Percentiles rank a stretch among this genome's conserved stretches.
Conservation (phyloP, 2,797 vertebrate genomes). For the Toxotes lorentzi region DNA sequence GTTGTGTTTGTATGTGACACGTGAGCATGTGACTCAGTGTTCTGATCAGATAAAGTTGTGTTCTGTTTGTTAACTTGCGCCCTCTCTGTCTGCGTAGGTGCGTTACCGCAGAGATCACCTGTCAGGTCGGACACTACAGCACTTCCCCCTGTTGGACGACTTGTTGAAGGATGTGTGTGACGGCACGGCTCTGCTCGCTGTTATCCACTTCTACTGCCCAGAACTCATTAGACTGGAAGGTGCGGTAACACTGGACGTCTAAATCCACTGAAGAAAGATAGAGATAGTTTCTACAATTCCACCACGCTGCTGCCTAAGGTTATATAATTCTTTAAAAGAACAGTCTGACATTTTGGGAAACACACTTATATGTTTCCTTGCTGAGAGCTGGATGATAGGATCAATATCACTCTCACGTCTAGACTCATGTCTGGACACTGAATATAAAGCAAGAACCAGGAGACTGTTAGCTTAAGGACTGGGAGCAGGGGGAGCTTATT, state of each 20-base stretch:
- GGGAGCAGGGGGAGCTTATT: no score
- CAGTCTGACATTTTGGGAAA: not conserved
- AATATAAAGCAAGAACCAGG: not conserved
- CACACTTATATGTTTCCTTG: not conserved
- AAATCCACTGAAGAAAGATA: not conserved
- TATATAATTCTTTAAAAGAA: not conserved
- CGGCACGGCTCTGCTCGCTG: conserved; percentile 90
- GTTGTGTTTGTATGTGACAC: conserved; percentile 34
- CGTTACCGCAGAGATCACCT: conserved; percentile 95
- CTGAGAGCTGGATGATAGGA: not conserved
- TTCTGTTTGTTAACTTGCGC: not conserved
- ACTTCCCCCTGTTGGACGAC: conserved; percentile 93
- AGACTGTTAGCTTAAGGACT: conserved; percentile 1
- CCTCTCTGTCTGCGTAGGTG: conserved; percentile 82
- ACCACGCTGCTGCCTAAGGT: not conserved
- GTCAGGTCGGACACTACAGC: conserved; percentile 89
- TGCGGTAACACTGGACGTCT: conserved; percentile 65
- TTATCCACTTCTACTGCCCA: conserved; percentile 97
- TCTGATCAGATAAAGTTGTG: not conserved
- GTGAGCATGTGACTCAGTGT: conserved; percentile 14
- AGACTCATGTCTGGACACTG: not conserved
- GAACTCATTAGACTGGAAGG: conserved; percentile 94
- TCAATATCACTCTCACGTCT: not conserved
- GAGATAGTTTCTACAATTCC: not conserved
- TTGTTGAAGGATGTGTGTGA: conserved; percentile 93